Percentiles rank a stretch among this genome's conserved stretches.
phyloP scores from a whole-genome alignment of 2,113 vertebrate species.

The Ochotona curzoniae region DNA sequence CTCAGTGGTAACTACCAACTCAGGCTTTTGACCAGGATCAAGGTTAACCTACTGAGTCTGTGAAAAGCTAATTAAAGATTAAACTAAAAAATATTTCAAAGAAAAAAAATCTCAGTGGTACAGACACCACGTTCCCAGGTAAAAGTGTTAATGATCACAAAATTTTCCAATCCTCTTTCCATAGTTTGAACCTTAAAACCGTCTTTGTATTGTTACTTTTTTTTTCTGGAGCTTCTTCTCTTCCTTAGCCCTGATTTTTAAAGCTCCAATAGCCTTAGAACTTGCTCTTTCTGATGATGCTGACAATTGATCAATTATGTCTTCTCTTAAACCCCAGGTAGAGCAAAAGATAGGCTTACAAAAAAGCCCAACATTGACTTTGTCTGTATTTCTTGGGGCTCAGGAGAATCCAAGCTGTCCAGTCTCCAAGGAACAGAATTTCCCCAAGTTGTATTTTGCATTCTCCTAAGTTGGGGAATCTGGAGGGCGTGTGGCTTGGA shows the following conservation, averaged over 20 bases:
- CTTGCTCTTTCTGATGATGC: background rate
- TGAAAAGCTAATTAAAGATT: too few relatives aligned
- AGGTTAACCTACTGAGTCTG: too few relatives aligned
- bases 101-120: background rate
- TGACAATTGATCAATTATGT: background rate
- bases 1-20: background rate
- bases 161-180: background rate
- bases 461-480: background rate
- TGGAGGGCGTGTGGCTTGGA: background rate
- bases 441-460: background rate
- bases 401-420: background rate
- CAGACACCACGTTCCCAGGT: background rate
- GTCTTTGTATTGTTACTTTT: background rate
- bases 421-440: background rate
- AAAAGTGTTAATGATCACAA: background rate
- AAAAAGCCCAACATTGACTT: background rate
- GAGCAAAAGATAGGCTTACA: background rate
- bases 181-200: background rate
- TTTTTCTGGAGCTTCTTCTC: background rate
- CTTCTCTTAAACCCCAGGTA: slow-evolving; percentile 21
- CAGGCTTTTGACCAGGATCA: too few relatives aligned
- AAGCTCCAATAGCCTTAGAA: slow-evolving; percentile 25
- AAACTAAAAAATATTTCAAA: too few relatives aligned
- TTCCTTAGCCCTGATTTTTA: background rate
- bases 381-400: background rate